phyloP scores from a whole-genome alignment of 2,888 invertebrate species.

The Bimastos eiseni region DNA sequence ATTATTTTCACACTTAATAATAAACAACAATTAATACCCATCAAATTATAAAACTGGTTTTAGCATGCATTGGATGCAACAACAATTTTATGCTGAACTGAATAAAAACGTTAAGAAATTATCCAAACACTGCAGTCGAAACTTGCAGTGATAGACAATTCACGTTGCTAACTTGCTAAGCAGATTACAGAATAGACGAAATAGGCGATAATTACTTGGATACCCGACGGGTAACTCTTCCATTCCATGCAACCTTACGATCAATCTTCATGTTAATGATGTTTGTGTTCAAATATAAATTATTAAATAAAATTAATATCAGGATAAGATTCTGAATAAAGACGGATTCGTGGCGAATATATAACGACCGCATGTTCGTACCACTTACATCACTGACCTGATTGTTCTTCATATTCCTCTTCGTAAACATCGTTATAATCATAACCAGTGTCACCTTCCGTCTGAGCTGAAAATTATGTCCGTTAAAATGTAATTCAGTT shows the following conservation, averaged over 20 bases:
- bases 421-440: conserved; percentile 35
- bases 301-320: background rate
- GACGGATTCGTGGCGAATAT: background rate
- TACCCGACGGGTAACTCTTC: background rate
- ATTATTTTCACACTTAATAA: background rate
- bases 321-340: background rate
- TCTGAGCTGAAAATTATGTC: conserved; percentile 36
- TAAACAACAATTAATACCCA: background rate
- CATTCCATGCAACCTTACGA: background rate
- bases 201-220: background rate
- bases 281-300: background rate
- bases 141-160: background rate
- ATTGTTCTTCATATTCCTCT: conserved; percentile 34
- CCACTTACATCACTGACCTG: conserved; percentile 31
- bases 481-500: conserved; percentile 4
- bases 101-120: background rate
- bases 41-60: background rate
- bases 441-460: conserved; percentile 40
- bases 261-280: background rate
- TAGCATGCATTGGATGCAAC: background rate
- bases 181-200: background rate
- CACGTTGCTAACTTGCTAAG: no score
- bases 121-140: background rate
- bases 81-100: background rate
- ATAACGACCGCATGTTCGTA: background rate